Base-by-base conservation (phyloP, 23 tunicate species). In the Clavelina lepadiformis region DNA sequence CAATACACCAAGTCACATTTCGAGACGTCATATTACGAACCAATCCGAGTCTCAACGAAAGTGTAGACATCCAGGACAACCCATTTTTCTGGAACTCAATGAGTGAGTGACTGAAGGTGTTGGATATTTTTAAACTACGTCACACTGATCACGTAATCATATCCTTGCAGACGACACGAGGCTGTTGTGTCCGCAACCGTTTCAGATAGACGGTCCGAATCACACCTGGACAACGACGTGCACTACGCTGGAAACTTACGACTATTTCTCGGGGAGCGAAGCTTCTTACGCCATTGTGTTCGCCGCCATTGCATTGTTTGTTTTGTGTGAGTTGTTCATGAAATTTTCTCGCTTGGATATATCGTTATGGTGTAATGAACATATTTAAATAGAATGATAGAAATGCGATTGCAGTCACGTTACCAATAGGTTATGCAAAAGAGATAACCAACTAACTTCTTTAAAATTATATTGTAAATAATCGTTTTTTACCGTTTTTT, bases 1-100 rank as follows among this genome's bases (percentile, higher is more conserved):
- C 5, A 25, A 66, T 80, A 28, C 37, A 44, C 1, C 18, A 33
- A 3, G 20, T 65, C 22, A 41, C 79, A 13, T 56, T 86, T 22
- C 76, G 81, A 59, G 95, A 86, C 65, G 95, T 86, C 33, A 68
- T 86, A 31, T 49, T 86, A 46, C 74, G 94, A 22, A 77, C 94
- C 28, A 77, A 77, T 52, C 94, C 94, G 7, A 38, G 19, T 13
- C 15, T 85, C 33, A 60, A 68, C 35, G 74, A 22, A 11, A 75
- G 71, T 25, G 65, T 51, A 5, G 92, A 83, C 61, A 75, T 83
- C 8, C 82, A 76, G 37, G 60, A 61, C 28, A 33, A 47, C 23
- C 82, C 92, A 7, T 83, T 83, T 46, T 24, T 49, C n/a, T 75
- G 71, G 71, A 34, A 51, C 50, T 8, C 52, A 18, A 20, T 23